These are phyloP conservation scores for Candidula unifasciata DNA, from an alignment of 2,888 invertebrate genomes.

Conservation along the genomic window DNA sequence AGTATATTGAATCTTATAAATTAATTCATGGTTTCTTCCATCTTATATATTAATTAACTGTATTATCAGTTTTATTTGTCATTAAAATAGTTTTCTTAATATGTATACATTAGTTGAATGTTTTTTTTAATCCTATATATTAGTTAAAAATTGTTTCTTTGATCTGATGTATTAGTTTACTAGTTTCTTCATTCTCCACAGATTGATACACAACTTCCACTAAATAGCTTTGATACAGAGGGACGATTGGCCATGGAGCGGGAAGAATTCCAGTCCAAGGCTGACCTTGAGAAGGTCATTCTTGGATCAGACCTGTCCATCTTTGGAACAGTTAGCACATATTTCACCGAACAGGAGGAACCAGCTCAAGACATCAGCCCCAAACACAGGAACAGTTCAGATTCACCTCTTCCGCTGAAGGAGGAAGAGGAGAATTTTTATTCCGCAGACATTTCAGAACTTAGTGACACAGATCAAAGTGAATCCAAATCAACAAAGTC, in stretches of 20 bases:
- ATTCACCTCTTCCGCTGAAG: conserved; percentile 49
- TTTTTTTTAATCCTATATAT: too few relatives aligned
- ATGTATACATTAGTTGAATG: too few relatives aligned
- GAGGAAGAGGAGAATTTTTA: conserved; percentile 56
- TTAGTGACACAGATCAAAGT: conserved; percentile 56
- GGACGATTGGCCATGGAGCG: conserved; percentile 54
- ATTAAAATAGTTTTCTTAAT: too few relatives aligned
- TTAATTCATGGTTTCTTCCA: too few relatives aligned
- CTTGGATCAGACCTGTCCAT: conserved; percentile 56
- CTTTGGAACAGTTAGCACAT: conserved; percentile 55
- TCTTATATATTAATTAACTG: too few relatives aligned
- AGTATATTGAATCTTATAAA: too few relatives aligned
- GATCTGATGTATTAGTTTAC: neutral
- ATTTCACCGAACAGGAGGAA: conserved; percentile 56
- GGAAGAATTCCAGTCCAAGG: conserved; percentile 46
- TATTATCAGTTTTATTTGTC: too few relatives aligned
- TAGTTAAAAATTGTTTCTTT: too few relatives aligned
- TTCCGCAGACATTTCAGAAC: conserved; percentile 56
- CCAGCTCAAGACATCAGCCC: conserved; percentile 50
- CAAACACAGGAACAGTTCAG: conserved; percentile 50
- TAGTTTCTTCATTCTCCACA: conserved; percentile 16
- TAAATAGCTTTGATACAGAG: conserved; percentile 56
- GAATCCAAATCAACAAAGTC: conserved; percentile 53
- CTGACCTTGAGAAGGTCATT: conserved; percentile 51
- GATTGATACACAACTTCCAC: conserved; percentile 56